A percentile compares a stretch with the other conserved stretches of the same genome.
Evolutionary conservation across 2,888 invertebrate genomes (phyloP).

Genomic region (Eupithecia insigniata): DNA sequence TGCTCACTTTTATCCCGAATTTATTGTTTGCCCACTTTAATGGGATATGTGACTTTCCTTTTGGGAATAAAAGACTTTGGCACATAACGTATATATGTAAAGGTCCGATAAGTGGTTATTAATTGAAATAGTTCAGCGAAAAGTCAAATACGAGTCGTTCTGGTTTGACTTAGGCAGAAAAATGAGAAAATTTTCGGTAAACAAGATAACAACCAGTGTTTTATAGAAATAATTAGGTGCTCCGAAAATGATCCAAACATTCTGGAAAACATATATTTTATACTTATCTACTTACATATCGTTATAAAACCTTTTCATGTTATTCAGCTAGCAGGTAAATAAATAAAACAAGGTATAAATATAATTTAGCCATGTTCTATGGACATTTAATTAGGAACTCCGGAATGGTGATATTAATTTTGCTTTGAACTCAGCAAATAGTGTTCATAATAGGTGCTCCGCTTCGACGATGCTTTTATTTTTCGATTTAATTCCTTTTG

Average conservation of each 20-base stretch:
- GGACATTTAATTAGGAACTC: conserved; percentile 13
- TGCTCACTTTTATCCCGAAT: conserved; percentile 63
- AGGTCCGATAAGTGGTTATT: conserved; percentile 9
- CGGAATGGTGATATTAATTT: conserved; percentile 27
- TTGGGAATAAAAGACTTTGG: conserved; percentile 29
- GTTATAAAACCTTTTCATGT: conserved; percentile 1
- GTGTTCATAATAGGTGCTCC: conserved; percentile 31
- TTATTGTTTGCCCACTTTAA: conserved; percentile 56
- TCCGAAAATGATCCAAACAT: neutral
- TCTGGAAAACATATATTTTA: neutral
- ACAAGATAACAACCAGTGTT: neutral
- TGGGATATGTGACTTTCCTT: conserved; percentile 36
- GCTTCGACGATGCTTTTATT: conserved; percentile 24
- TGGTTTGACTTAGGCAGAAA: neutral
- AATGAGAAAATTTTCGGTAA: neutral
- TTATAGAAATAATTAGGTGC: neutral
- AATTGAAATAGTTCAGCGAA: conserved; percentile 3
- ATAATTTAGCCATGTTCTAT: conserved; percentile 10
- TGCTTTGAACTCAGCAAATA: conserved; percentile 33
- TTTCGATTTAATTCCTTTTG: conserved; percentile 37
- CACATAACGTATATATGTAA: conserved; percentile 21
- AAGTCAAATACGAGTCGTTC: neutral
- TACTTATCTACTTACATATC: neutral
- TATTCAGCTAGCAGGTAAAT: conserved; percentile 4
- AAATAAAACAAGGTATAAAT: conserved; percentile 16